Evolutionary conservation across 2,113 vertebrate species (phyloP).

Genomic region (Dicaeum eximium): DNA sequence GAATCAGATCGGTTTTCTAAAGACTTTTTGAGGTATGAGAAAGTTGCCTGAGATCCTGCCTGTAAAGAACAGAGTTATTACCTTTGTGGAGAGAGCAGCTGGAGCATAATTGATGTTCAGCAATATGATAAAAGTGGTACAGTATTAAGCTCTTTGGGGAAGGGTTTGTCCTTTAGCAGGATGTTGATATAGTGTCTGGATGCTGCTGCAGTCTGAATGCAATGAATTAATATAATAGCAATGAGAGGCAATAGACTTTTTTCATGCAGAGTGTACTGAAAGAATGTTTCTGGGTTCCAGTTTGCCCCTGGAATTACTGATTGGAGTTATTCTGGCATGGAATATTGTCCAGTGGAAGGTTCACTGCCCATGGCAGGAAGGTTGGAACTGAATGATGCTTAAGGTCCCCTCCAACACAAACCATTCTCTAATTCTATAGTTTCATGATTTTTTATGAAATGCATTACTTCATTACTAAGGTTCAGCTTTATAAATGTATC

Average conservation of each 20-base stretch:
- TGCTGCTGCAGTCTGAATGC: background rate
- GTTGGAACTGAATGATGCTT: background rate
- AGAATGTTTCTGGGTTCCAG: background rate
- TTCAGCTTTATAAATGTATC: background rate
- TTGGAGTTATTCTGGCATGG: background rate
- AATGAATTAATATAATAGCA: conserved; percentile 16
- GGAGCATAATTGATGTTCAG: background rate
- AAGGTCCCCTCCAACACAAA: background rate
- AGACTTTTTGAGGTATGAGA: background rate
- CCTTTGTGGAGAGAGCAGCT: conserved; percentile 6
- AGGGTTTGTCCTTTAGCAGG: conserved; percentile 33
- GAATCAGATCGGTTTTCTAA: background rate
- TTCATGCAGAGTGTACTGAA: background rate
- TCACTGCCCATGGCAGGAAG: background rate
- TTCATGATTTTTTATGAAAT: background rate
- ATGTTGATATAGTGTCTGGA: conserved; percentile 26
- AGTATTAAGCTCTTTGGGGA: conserved; percentile 22
- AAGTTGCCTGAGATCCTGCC: background rate
- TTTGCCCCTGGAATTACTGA: background rate
- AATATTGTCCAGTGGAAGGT: background rate
- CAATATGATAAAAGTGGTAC: background rate
- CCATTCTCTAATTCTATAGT: background rate
- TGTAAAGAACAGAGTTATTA: background rate
- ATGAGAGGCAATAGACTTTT: background rate
- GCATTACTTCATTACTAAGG: accelerated